These are phyloP conservation scores for Galerucella pusilla DNA, from an alignment of 2,888 invertebrate species.

Conservation along the genomic window DNA sequence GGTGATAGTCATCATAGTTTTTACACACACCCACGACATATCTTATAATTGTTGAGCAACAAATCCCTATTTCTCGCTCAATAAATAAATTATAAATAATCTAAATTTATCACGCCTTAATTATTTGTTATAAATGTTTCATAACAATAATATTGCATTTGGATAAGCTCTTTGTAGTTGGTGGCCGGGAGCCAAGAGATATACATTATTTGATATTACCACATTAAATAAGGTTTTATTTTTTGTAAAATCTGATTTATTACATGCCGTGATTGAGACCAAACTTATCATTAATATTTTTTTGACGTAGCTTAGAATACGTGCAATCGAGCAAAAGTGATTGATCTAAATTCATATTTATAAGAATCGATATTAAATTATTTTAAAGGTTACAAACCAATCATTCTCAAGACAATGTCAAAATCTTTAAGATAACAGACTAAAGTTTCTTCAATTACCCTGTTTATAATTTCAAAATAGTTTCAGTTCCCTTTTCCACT, in stretches of 20 bases:
- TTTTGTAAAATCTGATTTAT: neutral
- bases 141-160: conserved; percentile 30
- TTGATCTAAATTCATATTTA: neutral
- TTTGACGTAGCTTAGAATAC: neutral
- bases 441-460: too few species aligned
- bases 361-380: too few species aligned
- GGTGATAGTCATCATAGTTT: conserved; percentile 30
- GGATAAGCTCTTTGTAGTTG: conserved; percentile 14
- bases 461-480: too few species aligned
- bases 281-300: neutral
- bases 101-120: conserved; percentile 37
- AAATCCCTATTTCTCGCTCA: conserved; percentile 29
- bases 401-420: neutral
- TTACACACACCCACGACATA: conserved; percentile 34
- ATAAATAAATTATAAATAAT: conserved; percentile 37
- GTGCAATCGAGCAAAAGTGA: neutral
- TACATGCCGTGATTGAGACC: neutral
- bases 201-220: conserved; percentile 32
- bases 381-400: neutral
- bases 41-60: conserved; percentile 29
- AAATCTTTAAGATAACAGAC: too few species aligned
- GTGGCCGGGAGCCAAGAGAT: conserved; percentile 31
- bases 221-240: conserved; percentile 13
- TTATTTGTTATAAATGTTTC: conserved; percentile 36
- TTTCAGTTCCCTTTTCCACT: too few species aligned